These are phyloP conservation scores for Zophobas morio DNA, from an alignment of 1,140 invertebrate genomes.

Conservation along the genomic window DNA sequence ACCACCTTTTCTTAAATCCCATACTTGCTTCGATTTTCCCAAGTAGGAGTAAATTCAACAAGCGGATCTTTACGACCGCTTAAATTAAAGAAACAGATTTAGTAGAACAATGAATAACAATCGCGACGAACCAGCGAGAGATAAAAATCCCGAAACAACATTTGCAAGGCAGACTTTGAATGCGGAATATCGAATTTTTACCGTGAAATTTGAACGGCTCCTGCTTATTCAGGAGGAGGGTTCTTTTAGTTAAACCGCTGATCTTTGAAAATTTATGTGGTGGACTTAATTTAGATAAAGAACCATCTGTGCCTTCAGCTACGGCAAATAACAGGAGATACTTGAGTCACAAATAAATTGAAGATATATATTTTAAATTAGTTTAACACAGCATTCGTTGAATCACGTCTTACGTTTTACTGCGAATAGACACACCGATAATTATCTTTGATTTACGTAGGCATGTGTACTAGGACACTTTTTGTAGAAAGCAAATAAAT, in stretches of 20 bases:
- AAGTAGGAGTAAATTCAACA: not conserved
- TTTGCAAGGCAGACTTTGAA: not conserved
- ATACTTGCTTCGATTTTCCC: not conserved
- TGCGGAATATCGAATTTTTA: constrained; percentile 4
- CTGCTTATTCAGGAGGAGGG: constrained; percentile 5
- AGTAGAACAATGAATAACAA: constrained; percentile 18
- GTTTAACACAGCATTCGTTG: no score
- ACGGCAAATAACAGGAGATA: no score
- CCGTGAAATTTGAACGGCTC: constrained; percentile 19
- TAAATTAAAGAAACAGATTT: constrained; percentile 17
- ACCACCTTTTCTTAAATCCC: constrained; percentile 12
- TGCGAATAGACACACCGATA: no score
- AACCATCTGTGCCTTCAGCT: not conserved
- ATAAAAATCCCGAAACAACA: constrained; percentile 31
- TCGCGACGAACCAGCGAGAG: constrained; percentile 14
- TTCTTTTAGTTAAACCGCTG: not conserved
- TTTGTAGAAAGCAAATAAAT: no score
- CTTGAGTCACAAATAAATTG: not conserved
- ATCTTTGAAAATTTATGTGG: constrained; percentile 3
- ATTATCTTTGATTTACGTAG: no score
- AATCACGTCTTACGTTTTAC: no score
- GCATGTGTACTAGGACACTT: no score
- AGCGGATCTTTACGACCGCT: constrained; percentile 5
- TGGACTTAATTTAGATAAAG: not conserved
- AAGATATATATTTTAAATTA: not conserved